Evolutionary conservation across 2,797 vertebrate genomes (phyloP), one percentile per base, ranked within the genome.

Genomic region (Enteromius paludinosus): DNA sequence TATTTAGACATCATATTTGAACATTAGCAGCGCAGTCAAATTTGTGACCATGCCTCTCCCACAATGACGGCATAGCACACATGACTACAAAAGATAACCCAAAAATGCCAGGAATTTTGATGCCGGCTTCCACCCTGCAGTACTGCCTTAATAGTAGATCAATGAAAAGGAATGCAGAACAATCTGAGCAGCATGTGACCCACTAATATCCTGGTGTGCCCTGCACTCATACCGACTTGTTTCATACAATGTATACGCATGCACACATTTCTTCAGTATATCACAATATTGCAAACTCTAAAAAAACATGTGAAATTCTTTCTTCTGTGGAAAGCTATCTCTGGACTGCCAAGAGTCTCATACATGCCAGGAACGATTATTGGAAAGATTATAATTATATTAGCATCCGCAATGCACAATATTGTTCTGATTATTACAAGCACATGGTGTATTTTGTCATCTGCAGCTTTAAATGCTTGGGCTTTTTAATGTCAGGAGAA

Each of bases 111-210:
- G 81, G 73, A 77, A 83, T 76, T 56, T 35, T 47, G 52, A 70
- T 4, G 12, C 30, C 20, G 38, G 62, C 41, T 77, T 83, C 81
- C 81, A 69, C 65, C 64, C 81, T 69, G 64, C 52, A 56, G 41
- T 70, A 20, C 54, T 78, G 65, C 41, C 54, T 77, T 77, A 85
- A 75, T 77, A 79, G 74, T 38, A 62, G 65, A 74, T 76, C 54
- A 79, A 68, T 23, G 47, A 30, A 5, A 41, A 71, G n/a, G 72
- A 81, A 76, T 59, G 74, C 72, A 81, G 72, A 77, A 79, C 45
- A 73, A 17, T 79, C 66, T 72, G 23, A 64, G 45, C 20, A 72
- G 62, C 69, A 68, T 68, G 83, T 84, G 77, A 79, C 52, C 54
- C 56, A 35, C 74, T 33, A 41, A 72, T 38, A 70, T 77, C 41